A percentile compares a stretch with the other conserved stretches of the same genome.
Conservation (phyloP, 2,888 invertebrate genomes). For the Lepidocyrtinus sp. region DNA sequence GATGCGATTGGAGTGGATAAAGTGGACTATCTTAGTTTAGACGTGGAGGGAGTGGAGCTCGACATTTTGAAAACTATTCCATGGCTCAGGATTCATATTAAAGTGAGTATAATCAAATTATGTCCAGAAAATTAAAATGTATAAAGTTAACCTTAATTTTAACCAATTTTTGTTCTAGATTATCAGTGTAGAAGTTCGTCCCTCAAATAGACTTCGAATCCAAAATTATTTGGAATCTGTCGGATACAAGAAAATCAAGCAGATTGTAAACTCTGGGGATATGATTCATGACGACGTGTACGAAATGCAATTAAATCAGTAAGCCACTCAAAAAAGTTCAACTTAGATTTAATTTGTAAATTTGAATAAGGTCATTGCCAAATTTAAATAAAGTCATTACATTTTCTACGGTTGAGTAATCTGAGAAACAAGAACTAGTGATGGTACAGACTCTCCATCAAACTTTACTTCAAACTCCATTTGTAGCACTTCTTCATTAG, state of each 20-base stretch:
- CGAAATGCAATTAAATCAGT: too few relatives aligned
- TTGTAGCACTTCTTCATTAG: too few relatives aligned
- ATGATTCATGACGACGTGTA: background rate
- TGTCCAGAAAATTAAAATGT: background rate
- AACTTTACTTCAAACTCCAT: too few relatives aligned
- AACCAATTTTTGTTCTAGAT: background rate
- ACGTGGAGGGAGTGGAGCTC: constrained; percentile 8
- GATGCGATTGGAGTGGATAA: background rate
- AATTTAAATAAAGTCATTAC: too few relatives aligned
- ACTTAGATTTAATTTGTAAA: too few relatives aligned
- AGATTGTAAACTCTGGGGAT: background rate
- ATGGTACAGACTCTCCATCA: too few relatives aligned
- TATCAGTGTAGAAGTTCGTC: constrained; percentile 1
- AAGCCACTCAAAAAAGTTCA: too few relatives aligned
- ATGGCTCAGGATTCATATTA: background rate
- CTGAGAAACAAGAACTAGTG: too few relatives aligned
- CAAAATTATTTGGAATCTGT: background rate
- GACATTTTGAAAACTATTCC: constrained; percentile 18
- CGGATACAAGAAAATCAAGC: background rate
- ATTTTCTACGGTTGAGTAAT: too few relatives aligned
- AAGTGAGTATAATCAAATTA: background rate
- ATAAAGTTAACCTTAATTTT: background rate
- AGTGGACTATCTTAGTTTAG: constrained; percentile 16
- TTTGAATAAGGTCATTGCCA: too few relatives aligned
- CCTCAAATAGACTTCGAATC: background rate